Evolutionary conservation across 2,797 vertebrate genomes (phyloP).

Genomic region (Harpagifer antarcticus): DNA sequence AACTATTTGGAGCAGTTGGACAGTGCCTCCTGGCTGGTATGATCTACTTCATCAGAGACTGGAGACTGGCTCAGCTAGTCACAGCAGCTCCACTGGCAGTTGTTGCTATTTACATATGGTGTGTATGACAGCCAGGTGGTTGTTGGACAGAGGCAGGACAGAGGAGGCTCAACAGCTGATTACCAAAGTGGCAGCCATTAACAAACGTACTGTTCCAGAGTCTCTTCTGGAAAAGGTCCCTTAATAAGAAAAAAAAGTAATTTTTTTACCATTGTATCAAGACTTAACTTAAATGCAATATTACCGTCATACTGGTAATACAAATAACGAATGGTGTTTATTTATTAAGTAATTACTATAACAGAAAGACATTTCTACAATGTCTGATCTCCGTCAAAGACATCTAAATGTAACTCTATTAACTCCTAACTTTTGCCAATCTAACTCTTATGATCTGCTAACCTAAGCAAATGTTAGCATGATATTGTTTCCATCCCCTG

Average conservation of each 20-base stretch:
- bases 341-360: background rate
- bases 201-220: slow-evolving; percentile 79
- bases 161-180: slow-evolving; percentile 85
- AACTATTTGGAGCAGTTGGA: slow-evolving; percentile 76
- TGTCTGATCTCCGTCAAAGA: background rate
- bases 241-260: background rate
- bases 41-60: slow-evolving; percentile 84
- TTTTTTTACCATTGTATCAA: background rate
- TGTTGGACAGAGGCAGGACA: slow-evolving; percentile 78
- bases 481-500: slow-evolving; percentile 42
- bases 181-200: slow-evolving; percentile 84
- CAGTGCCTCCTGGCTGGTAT: slow-evolving; percentile 82
- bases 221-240: slow-evolving; percentile 80
- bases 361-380: background rate
- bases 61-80: slow-evolving; percentile 86
- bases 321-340: background rate
- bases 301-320: background rate
- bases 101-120: slow-evolving; percentile 85
- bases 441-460: slow-evolving; percentile 21
- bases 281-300: background rate
- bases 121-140: slow-evolving; percentile 88
- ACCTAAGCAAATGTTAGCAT: slow-evolving; percentile 32
- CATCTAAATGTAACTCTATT: background rate
- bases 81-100: slow-evolving; percentile 70
- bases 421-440: slow-evolving; percentile 1